A percentile compares a stretch with the other conserved stretches of the same genome.
Conservation (phyloP, 2,888 invertebrate genomes). For the Mellilla xanthometata region DNA sequence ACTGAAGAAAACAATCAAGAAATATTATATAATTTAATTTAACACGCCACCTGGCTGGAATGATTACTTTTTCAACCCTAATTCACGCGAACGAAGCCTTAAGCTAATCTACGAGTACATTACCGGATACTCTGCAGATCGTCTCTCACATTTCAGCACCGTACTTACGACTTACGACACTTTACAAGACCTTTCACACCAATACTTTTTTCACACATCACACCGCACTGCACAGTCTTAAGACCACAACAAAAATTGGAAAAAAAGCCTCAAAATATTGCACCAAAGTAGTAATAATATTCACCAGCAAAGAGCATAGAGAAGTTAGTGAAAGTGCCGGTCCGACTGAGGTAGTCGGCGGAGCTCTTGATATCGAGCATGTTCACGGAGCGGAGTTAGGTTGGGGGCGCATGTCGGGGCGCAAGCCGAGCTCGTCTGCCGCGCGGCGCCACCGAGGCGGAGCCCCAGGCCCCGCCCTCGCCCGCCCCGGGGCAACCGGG, state of each 20-base stretch:
- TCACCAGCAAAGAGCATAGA: constrained; percentile 97
- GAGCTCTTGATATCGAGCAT: constrained; percentile 97
- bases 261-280: neutral
- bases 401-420: constrained; percentile 51
- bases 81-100: too few species aligned
- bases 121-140: too few species aligned
- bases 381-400: constrained; percentile 51
- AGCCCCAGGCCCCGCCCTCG: constrained; percentile 23
- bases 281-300: constrained; percentile 56
- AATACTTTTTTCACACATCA: constrained; percentile 18
- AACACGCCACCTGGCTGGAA: too few species aligned
- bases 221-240: constrained; percentile 11
- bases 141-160: too few species aligned
- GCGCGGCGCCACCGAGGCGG: constrained; percentile 36
- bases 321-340: constrained; percentile 96
- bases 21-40: too few species aligned
- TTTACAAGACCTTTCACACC: too few species aligned
- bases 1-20: too few species aligned
- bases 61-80: too few species aligned
- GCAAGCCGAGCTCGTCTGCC: constrained; percentile 33
- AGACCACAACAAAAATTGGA: too few species aligned
- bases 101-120: too few species aligned
- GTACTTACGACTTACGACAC: too few species aligned
- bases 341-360: constrained; percentile 94
- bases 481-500: too few species aligned